Evolutionary conservation across 2,888 invertebrate species (phyloP).

Genomic region (Diachrysia chrysitis): DNA sequence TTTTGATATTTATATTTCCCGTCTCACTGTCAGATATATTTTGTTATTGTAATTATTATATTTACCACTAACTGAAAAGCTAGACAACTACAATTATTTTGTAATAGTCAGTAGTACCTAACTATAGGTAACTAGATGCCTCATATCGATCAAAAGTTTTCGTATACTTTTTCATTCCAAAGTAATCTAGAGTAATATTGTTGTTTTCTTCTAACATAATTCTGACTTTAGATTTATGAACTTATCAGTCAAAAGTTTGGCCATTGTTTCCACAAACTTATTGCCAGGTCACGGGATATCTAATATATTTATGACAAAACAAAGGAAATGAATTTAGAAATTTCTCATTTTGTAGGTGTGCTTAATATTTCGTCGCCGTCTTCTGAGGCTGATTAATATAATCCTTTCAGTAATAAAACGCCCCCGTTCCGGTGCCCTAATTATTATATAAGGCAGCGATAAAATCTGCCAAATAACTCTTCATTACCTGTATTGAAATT

Average conservation of each 20-base stretch:
- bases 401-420: slow-evolving; percentile 51
- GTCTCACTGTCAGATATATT: too few relatives aligned
- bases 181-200: slow-evolving; percentile 20
- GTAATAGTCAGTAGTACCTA: too few relatives aligned
- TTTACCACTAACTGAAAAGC: too few relatives aligned
- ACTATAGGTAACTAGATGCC: too few relatives aligned
- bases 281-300: slow-evolving; percentile 43
- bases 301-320: slow-evolving; percentile 45
- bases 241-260: slow-evolving; percentile 70
- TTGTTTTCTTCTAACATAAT: slow-evolving; percentile 38
- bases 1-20: too few relatives aligned
- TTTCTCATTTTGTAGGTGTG: slow-evolving; percentile 34
- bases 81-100: too few relatives aligned
- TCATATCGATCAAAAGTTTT: too few relatives aligned
- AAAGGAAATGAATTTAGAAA: slow-evolving; percentile 44
- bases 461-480: slow-evolving; percentile 38
- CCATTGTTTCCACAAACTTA: slow-evolving; percentile 63
- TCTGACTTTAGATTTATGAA: slow-evolving; percentile 57
- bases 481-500: slow-evolving; percentile 44
- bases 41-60: too few relatives aligned
- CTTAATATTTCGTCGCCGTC: slow-evolving; percentile 38
- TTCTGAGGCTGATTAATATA: slow-evolving; percentile 48
- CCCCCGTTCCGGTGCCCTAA: slow-evolving; percentile 32
- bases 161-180: too few relatives aligned
- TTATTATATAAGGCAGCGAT: slow-evolving; percentile 42